phyloP scores from a whole-genome alignment of 2,113 vertebrate genomes.

The Irena cyanogastra region DNA sequence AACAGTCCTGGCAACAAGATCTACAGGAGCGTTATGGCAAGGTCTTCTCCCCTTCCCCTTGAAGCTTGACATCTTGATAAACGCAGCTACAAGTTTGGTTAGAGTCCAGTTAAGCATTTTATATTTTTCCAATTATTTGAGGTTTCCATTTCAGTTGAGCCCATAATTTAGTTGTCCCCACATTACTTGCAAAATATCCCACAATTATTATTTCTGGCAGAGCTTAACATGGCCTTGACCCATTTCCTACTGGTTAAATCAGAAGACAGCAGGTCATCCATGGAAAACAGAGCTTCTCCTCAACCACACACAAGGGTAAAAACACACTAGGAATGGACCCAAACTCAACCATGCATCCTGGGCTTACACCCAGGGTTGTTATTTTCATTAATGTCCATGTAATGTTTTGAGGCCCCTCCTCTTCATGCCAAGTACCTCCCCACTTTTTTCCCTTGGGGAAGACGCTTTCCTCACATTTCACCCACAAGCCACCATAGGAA shows the following conservation, averaged over 20 bases:
- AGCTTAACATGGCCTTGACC: background rate
- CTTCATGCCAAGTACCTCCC: background rate
- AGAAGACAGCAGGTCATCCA: background rate
- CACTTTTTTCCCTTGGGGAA: background rate
- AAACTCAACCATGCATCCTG: rapidly evolving
- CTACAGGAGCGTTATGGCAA: background rate
- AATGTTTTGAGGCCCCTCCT: background rate
- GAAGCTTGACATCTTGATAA: rapidly evolving
- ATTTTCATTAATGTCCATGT: background rate
- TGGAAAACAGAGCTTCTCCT: background rate
- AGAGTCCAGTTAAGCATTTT: background rate
- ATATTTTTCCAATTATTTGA: background rate
- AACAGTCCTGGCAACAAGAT: background rate
- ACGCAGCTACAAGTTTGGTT: background rate
- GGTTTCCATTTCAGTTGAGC: background rate
- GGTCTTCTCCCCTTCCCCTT: background rate
- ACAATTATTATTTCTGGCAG: background rate
- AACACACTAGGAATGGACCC: background rate
- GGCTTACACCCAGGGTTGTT: background rate
- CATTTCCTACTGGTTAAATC: background rate
- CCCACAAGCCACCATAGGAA: background rate
- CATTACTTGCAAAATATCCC: background rate
- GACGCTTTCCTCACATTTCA: background rate
- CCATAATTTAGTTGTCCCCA: background rate
- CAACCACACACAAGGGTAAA: background rate